phyloP scores from a whole-genome alignment of 1,140 invertebrate species.

The Diorhabda sublineata region DNA sequence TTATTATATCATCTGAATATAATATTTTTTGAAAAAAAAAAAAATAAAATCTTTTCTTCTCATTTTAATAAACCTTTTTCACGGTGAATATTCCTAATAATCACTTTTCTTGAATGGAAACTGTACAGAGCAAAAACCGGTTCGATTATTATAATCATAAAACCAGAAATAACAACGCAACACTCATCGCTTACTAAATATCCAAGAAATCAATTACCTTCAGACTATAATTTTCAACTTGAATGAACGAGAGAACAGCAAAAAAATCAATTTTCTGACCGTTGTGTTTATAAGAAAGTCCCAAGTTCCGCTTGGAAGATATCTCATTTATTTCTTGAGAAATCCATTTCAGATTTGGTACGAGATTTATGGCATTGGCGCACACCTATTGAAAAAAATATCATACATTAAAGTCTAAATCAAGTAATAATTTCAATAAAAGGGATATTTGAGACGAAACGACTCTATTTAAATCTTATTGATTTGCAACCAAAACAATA shows the following conservation, averaged over 20 bases:
- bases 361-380: background rate
- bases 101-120: background rate
- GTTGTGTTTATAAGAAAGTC: background rate
- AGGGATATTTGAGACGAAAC: too few relatives aligned
- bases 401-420: too few relatives aligned
- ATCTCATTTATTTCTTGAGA: conserved; percentile 2
- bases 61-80: background rate
- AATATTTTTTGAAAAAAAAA: too few relatives aligned
- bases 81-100: background rate
- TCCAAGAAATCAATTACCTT: conserved; percentile 14
- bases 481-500: too few relatives aligned
- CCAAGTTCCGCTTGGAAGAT: background rate
- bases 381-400: background rate
- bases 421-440: too few relatives aligned
- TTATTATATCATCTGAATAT: too few relatives aligned
- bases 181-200: conserved; percentile 8
- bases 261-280: background rate
- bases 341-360: background rate
- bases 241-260: conserved; percentile 8
- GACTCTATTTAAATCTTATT: too few relatives aligned
- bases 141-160: background rate
- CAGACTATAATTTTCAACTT: conserved; percentile 16
- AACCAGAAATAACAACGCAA: background rate
- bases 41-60: background rate
- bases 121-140: background rate